These are phyloP conservation scores for Carassius auratus DNA, from an alignment of 2,113 vertebrate genomes.

Conservation along the genomic window DNA sequence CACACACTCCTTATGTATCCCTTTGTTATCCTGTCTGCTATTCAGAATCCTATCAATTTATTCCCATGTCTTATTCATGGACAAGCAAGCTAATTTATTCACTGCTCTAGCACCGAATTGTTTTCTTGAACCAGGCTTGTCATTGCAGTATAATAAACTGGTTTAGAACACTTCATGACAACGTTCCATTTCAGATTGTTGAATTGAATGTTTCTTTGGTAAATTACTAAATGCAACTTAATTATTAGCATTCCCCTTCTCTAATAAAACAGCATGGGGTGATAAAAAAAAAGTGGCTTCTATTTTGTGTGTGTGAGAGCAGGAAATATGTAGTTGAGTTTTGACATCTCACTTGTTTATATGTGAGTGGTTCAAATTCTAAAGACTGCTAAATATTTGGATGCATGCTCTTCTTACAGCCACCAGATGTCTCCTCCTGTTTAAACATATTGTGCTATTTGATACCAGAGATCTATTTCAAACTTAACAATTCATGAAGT, in stretches of 20 bases:
- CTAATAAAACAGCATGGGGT: slow-evolving; percentile 73
- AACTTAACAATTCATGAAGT: slow-evolving; percentile 19
- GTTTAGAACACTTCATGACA: slow-evolving; percentile 16
- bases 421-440: slow-evolving; percentile 12
- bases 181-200: slow-evolving; percentile 51
- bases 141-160: slow-evolving; percentile 11
- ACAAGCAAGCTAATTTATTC: slow-evolving; percentile 12
- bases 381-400: background rate
- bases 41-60: background rate
- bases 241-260: slow-evolving; percentile 65
- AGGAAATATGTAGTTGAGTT: background rate
- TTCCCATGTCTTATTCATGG: background rate
- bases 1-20: background rate
- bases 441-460: background rate
- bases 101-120: background rate
- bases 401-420: background rate
- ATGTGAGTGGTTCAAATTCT: background rate
- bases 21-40: background rate
- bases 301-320: background rate
- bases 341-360: background rate
- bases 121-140: background rate
- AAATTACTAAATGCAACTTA: slow-evolving; percentile 62
- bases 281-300: slow-evolving; percentile 9
- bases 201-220: slow-evolving; percentile 60
- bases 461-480: background rate